A percentile compares a stretch with the other conserved stretches of the same genome.
phyloP scores from a whole-genome alignment of 1,140 invertebrate genomes.

The Macrocentrus cingulum region DNA sequence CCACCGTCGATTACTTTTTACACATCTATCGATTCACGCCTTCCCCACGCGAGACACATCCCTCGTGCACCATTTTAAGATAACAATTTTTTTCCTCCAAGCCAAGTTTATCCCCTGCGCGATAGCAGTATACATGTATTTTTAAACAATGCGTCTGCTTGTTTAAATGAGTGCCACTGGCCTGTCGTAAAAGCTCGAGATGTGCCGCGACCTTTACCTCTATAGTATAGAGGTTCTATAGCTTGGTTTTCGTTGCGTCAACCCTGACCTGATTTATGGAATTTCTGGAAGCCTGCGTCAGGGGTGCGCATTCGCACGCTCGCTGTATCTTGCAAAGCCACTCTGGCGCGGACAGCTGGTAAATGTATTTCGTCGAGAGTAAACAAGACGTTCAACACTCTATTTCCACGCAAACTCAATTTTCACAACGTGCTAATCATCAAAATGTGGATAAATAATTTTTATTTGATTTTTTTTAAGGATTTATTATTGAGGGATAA shows the following conservation, averaged over 20 bases:
- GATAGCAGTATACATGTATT: no score
- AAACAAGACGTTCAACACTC: constrained; percentile 14
- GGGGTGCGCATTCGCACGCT: constrained; percentile 26
- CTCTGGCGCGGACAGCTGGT: constrained; percentile 48
- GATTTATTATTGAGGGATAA: no score
- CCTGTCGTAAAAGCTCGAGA: constrained; percentile 37
- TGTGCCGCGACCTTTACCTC: constrained; percentile 59
- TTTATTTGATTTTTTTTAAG: no score
- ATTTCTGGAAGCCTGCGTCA: constrained; percentile 54
- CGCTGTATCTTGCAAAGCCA: constrained; percentile 11
- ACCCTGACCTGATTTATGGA: constrained; percentile 62
- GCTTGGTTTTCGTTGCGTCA: no score
- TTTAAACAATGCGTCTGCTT: no score
- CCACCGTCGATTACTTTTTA: constrained; percentile 19
- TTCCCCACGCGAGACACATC: not conserved
- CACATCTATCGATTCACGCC: constrained; percentile 9
- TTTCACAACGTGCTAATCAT: no score
- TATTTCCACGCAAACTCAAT: not conserved
- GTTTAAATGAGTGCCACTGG: no score
- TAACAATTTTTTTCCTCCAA: constrained; percentile 2
- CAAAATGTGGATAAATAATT: no score
- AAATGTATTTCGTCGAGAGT: constrained; percentile 46
- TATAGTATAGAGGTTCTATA: no score
- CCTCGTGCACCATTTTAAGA: not conserved
- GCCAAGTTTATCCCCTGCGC: no score